Conservation (phyloP, 2,888 invertebrate genomes). For the Lasioglossum morio region DNA sequence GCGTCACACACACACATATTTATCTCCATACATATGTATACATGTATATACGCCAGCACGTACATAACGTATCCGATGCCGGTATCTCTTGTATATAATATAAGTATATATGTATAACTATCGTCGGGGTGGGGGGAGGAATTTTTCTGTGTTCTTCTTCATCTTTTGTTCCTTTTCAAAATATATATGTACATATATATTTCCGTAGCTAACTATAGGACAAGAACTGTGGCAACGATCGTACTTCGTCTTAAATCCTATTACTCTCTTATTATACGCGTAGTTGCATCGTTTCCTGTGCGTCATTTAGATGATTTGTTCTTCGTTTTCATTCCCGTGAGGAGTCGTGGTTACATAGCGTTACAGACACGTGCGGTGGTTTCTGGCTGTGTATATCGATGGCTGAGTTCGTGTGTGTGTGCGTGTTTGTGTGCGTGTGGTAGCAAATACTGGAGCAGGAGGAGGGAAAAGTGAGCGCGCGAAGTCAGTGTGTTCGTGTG, state of each 20-base stretch:
- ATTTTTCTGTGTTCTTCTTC: constrained; percentile 35
- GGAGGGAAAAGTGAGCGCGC: constrained; percentile 29
- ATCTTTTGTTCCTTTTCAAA: constrained; percentile 56
- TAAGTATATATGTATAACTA: constrained; percentile 59
- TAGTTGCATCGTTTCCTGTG: constrained; percentile 61
- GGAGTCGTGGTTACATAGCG: constrained; percentile 28
- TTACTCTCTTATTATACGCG: constrained; percentile 44
- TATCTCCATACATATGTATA: constrained; percentile 45
- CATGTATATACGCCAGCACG: constrained; percentile 4
- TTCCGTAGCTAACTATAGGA: constrained; percentile 64
- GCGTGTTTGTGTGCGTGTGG: background rate
- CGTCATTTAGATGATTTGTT: constrained; percentile 38
- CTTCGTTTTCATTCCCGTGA: constrained; percentile 24
- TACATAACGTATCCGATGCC: constrained; percentile 50
- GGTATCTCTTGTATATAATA: constrained; percentile 58
- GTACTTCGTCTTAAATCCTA: constrained; percentile 48
- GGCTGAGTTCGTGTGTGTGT: background rate
- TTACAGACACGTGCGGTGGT: constrained; percentile 32
- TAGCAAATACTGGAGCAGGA: constrained; percentile 37
- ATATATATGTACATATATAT: constrained; percentile 65
- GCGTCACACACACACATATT: constrained; percentile 54
- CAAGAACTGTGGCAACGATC: constrained; percentile 65
- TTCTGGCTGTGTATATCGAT: background rate
- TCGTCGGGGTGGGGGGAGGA: constrained; percentile 50
- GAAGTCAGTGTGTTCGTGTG: constrained; percentile 28